Evolutionary conservation across 2,888 invertebrate genomes (phyloP).

Genomic region (Ormyrus labotus): DNA sequence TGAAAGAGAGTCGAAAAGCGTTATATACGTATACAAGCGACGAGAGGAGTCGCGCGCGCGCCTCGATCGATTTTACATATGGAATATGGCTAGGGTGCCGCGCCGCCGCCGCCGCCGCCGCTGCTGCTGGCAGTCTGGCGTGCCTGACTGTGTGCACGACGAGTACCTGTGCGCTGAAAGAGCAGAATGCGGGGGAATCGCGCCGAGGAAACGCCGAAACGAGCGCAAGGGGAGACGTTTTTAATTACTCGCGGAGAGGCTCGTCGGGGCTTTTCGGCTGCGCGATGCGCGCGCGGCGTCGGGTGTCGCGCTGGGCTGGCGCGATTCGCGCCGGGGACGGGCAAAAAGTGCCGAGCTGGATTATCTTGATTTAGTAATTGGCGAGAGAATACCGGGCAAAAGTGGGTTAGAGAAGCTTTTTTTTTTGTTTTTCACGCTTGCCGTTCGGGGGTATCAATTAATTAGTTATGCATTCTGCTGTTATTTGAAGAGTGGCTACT

Average conservation of each 20-base stretch:
- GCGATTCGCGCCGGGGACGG: background rate
- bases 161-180: no score
- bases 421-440: no score
- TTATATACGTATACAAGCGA: background rate
- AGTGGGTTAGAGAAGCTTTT: no score
- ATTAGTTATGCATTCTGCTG: no score
- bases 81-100: constrained; percentile 24
- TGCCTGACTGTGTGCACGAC: no score
- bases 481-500: no score
- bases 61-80: constrained; percentile 53
- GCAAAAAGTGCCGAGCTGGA: no score
- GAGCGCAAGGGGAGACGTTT: constrained; percentile 40
- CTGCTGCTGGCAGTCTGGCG: no score
- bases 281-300: constrained; percentile 1
- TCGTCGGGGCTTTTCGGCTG: constrained; percentile 8
- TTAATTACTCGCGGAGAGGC: constrained; percentile 40
- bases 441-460: no score
- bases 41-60: constrained; percentile 19
- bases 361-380: no score
- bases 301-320: background rate
- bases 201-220: constrained; percentile 23
- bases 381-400: no score
- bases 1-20: constrained; percentile 36
- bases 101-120: no score
- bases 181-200: constrained; percentile 10